phyloP scores from a whole-genome alignment of 2,888 invertebrate species.

The Plusia festucae region DNA sequence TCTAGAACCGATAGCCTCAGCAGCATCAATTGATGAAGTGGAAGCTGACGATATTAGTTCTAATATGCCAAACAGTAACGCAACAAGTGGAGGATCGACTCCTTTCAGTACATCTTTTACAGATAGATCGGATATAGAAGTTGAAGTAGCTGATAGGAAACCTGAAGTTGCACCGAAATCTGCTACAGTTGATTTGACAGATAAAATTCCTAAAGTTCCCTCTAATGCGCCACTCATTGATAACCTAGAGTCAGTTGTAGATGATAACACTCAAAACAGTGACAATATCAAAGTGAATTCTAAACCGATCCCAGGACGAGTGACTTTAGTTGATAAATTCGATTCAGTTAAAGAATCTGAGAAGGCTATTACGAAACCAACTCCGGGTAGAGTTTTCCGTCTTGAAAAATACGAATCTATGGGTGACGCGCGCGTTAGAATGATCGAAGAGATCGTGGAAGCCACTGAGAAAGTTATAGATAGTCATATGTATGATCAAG shows the following conservation, averaged over 20 bases:
- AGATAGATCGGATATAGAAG: background rate
- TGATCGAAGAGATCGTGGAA: background rate
- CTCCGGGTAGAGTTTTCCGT: background rate
- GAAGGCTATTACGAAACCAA: background rate
- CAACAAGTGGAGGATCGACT: background rate
- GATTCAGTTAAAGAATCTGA: background rate
- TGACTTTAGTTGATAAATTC: background rate
- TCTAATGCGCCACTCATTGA: background rate
- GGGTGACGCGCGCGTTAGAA: background rate
- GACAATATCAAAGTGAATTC: background rate
- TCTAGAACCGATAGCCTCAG: background rate
- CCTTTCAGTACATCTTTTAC: background rate
- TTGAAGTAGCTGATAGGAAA: background rate
- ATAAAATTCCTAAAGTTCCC: background rate
- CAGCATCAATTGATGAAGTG: constrained; percentile 28
- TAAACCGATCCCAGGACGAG: background rate
- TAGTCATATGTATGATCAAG: constrained; percentile 15
- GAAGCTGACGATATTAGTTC: constrained; percentile 19
- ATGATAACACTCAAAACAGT: background rate
- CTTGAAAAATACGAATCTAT: background rate
- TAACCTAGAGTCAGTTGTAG: background rate
- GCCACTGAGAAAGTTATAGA: constrained; percentile 2
- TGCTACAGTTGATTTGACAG: constrained; percentile 1
- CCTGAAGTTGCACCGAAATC: background rate
- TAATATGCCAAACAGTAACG: background rate